A percentile compares a stretch with the other conserved stretches of the same genome.
These are phyloP conservation scores for Dioctria rufipes DNA, from an alignment of 2,888 invertebrate species.

Conservation along the genomic window DNA sequence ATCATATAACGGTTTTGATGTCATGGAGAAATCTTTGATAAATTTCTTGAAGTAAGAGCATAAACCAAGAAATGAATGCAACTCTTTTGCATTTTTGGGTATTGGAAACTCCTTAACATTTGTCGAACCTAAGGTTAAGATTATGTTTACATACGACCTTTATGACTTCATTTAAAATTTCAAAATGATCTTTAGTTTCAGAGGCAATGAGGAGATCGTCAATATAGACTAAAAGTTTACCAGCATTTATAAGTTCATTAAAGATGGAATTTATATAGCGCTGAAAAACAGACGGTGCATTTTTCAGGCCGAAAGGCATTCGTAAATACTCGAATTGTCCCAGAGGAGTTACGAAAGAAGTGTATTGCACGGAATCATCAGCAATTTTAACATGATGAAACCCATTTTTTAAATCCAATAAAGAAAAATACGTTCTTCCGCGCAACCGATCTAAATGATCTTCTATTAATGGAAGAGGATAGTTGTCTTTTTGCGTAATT, in stretches of 20 bases:
- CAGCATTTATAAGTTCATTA: constrained; percentile 37
- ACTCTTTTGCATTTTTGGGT: no score
- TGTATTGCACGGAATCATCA: constrained; percentile 53
- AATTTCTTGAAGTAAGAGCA: not conserved
- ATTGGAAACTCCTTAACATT: not conserved
- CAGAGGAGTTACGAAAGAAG: constrained; percentile 49
- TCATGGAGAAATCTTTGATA: not conserved
- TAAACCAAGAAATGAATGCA: constrained; percentile 38
- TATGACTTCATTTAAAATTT: not conserved
- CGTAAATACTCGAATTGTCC: constrained; percentile 56
- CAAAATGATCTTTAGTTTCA: not conserved
- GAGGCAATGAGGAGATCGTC: constrained; percentile 54
- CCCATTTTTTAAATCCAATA: constrained; percentile 34
- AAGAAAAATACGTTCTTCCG: not conserved
- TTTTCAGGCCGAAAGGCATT: constrained; percentile 57
- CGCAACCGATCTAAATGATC: not conserved
- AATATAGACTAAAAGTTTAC: constrained; percentile 59
- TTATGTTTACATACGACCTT: not conserved
- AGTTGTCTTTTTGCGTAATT: not conserved
- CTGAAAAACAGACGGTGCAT: constrained; percentile 55
- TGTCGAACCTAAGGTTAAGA: not conserved
- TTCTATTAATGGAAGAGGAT: not conserved
- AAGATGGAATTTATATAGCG: constrained; percentile 58
- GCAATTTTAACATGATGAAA: constrained; percentile 57
- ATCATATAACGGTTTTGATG: not conserved